Base-by-base conservation (phyloP, 2,888 invertebrate genomes). In the Andrena dorsata region DNA sequence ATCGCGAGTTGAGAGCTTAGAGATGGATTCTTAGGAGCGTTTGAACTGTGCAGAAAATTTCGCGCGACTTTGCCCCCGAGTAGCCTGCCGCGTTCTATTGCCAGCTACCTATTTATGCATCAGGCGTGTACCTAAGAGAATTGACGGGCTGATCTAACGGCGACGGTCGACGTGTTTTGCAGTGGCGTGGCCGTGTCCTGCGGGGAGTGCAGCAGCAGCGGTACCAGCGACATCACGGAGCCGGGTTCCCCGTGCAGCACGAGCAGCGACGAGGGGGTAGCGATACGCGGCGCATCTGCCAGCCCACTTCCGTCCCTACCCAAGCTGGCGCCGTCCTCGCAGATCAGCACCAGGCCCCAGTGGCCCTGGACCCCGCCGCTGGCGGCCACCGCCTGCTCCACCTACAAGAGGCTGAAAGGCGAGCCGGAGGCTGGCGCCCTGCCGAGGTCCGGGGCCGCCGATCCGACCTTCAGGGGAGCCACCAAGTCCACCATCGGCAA, bases 231-330 rank as follows among this genome's bases (percentile, higher is more conserved):
- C 95, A 97, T 97, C 94, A 97, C 97, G 90, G 97, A 97, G 94
- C 97, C 97, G 76, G 97, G 97, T 86, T 97, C 97, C 80, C 98
- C 98, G 90, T 97, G 96, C 94, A 97, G 97, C 94, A 96, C 97
- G 47, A 92, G 96, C 94, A 94, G 95, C 91, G 95, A 95, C 92
- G 96, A 95, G 87, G 95, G 96, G 47, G 89, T 93, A 76, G 91
- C 87, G 82, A 84, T 91, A 64, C 80, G 90, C 35, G 92, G 91
- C 63, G 88, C 92, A 66, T 90, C 92, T 41, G 90, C 90, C 73
- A 91, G 92, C 84, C 91, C 93, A 80, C 88, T 92, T 80, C 92
- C 91, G 78, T 88, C 90, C 76, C 79, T 81, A 80, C 90, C 89
- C 91, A 91, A 90, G 89, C 93, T 93, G 93, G 92, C 93, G 90